phyloP scores from a whole-genome alignment of 2,797 vertebrate genomes.

The Tenualosa thibaudeaui region DNA sequence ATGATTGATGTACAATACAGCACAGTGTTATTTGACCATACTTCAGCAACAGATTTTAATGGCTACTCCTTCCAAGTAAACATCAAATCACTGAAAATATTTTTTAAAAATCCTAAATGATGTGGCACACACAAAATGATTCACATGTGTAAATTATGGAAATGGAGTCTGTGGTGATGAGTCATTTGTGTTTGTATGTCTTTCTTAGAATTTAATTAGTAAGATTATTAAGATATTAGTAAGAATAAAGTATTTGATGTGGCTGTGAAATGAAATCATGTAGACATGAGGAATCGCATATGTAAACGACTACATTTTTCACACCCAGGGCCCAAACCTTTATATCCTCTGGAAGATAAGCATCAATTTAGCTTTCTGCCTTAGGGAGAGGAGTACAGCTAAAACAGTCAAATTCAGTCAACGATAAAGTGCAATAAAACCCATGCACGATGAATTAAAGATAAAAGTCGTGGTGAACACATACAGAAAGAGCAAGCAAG shows the following conservation, averaged over 20 bases:
- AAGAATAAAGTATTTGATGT: not conserved
- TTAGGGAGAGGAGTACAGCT: slow-evolving; percentile 37
- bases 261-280: not conserved
- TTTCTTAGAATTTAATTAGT: not conserved
- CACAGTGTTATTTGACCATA: not conserved
- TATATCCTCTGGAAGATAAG: slow-evolving; percentile 55
- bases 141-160: not conserved
- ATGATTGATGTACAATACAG: not conserved
- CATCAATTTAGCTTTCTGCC: slow-evolving; percentile 53
- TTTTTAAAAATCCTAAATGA: not conserved
- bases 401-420: slow-evolving; percentile 43
- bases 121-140: not conserved
- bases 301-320: not conserved
- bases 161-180: not conserved
- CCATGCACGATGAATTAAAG: slow-evolving; percentile 53
- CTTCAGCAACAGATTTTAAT: not conserved
- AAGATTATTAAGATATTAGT: not conserved
- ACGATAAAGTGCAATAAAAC: slow-evolving; percentile 60
- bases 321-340: slow-evolving; percentile 51
- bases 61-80: not conserved
- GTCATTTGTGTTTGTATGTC: not conserved
- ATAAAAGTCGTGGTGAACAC: slow-evolving; percentile 49
- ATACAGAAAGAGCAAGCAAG: not conserved
- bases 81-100: not conserved
- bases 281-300: not conserved